Evolutionary conservation across 2,888 invertebrate genomes (phyloP), one percentile per base, ranked within the genome.

Genomic region (Eupithecia insigniata): DNA sequence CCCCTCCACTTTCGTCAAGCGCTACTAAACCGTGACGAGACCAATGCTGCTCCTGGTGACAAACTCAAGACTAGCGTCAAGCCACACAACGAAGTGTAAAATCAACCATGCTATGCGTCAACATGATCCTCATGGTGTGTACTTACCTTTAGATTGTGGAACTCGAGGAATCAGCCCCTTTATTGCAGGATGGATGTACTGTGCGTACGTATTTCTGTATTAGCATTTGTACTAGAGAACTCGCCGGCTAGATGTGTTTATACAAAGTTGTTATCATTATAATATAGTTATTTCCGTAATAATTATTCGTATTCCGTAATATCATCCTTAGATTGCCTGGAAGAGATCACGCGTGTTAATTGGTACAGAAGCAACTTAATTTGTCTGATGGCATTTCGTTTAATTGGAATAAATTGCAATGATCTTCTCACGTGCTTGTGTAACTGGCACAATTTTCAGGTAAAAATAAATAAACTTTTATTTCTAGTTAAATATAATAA

Each of bases 121-220:
- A 60, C 60, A 60, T 30, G 12, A 60, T 18, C 55, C 55, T 26
- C 18, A 30, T 30, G 10, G 6, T 67, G 67, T 69, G 65, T 8
- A 66, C 46, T 28, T 34, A 18, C 64, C 69, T 67, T 74, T 69
- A 71, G 58, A 73, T 69, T 73, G 67, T 71, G 67, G 67, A 61
- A 78, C 78, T 77, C 78, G 75, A 76, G 71, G 72, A 76, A 74
- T 72, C 72, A 67, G 70, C 67, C 75, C 69, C 73, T 70, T 75
- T 72, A 69, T 62, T 55, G 65, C 70, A n/a, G 60, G 67, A 69
- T 67, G 71, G 71, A 74, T 69, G 68, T 65, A 67, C 67, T 8
- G 46, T 60, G 64, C 66, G 64, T 66, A 69, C 64, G 69, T 66
- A 74, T 74, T 74, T 69, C 58, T 74, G 30, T 69, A 69, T 74